Evolutionary conservation across 1,140 invertebrate genomes (phyloP).

Genomic region (Microplitis mediator): DNA sequence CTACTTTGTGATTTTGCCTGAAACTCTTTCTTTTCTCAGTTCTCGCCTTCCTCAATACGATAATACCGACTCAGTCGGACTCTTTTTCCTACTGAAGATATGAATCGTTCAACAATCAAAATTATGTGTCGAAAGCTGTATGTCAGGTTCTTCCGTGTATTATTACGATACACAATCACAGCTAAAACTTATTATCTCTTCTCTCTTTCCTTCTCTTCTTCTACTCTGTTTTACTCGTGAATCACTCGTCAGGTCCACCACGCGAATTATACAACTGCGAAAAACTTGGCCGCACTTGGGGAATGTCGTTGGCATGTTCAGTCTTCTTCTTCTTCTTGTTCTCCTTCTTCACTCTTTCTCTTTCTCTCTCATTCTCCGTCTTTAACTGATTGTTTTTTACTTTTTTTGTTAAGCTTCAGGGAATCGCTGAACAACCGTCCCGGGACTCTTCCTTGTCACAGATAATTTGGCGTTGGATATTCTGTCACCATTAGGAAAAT

Average conservation of each 20-base stretch:
- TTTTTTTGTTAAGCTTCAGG: neutral
- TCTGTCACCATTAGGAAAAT: too few relatives aligned
- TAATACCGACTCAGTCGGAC: neutral
- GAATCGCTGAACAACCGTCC: constrained; percentile 13
- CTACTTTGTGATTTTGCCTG: neutral
- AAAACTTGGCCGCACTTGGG: constrained; percentile 43
- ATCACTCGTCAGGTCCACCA: constrained; percentile 3
- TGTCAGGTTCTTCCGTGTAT: constrained; percentile 12
- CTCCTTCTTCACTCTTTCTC: constrained; percentile 5
- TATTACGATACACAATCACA: neutral
- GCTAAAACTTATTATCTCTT: neutral
- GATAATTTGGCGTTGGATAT: neutral
- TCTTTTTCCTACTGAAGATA: constrained; percentile 21
- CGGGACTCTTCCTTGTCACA: constrained; percentile 5
- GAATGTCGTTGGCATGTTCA: constrained; percentile 61
- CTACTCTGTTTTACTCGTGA: neutral
- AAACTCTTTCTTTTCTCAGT: constrained; percentile 16
- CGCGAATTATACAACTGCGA: constrained; percentile 13
- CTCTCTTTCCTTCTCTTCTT: neutral
- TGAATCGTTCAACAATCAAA: constrained; percentile 18
- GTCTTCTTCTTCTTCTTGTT: constrained; percentile 20
- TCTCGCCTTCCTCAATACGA: neutral
- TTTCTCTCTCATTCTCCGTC: neutral
- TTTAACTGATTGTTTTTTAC: neutral
- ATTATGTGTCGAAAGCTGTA: neutral